phyloP scores from a whole-genome alignment of 2,888 invertebrate genomes.

The Flexamia atlantica region DNA sequence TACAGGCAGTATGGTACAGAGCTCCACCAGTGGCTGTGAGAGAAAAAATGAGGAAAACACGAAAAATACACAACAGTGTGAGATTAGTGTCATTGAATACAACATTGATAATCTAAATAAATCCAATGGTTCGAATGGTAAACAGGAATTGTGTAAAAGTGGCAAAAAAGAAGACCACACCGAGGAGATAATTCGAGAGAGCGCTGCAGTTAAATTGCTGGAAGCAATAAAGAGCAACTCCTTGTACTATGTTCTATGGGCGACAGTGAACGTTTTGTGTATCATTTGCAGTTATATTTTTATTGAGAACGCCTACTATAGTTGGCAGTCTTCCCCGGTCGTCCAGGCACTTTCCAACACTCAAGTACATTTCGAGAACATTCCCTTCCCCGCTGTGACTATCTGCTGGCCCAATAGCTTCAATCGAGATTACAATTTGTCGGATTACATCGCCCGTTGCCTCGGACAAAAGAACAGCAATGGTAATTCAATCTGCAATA shows the following conservation, averaged over 20 bases:
- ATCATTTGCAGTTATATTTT: background rate
- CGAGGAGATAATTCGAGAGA: too few species aligned
- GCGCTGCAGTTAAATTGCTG: too few species aligned
- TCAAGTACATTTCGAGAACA: background rate
- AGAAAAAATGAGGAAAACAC: too few species aligned
- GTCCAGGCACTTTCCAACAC: background rate
- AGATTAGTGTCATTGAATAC: too few species aligned
- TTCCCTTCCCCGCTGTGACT: background rate
- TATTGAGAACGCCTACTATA: background rate
- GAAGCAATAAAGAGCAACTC: too few species aligned
- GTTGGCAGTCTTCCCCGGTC: conserved; percentile 10
- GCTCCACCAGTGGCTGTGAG: too few species aligned
- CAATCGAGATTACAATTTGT: background rate
- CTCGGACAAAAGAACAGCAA: background rate
- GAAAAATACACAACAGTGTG: too few species aligned
- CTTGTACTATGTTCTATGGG: background rate
- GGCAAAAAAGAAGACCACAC: too few species aligned
- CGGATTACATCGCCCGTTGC: background rate
- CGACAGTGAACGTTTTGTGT: background rate
- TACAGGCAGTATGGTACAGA: too few species aligned
- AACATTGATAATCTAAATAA: too few species aligned
- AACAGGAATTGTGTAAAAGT: too few species aligned
- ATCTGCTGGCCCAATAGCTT: background rate
- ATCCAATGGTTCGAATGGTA: too few species aligned
- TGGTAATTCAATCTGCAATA: background rate